Conservation (phyloP, 2,888 invertebrate genomes). For the Diplazon laetatorius region DNA sequence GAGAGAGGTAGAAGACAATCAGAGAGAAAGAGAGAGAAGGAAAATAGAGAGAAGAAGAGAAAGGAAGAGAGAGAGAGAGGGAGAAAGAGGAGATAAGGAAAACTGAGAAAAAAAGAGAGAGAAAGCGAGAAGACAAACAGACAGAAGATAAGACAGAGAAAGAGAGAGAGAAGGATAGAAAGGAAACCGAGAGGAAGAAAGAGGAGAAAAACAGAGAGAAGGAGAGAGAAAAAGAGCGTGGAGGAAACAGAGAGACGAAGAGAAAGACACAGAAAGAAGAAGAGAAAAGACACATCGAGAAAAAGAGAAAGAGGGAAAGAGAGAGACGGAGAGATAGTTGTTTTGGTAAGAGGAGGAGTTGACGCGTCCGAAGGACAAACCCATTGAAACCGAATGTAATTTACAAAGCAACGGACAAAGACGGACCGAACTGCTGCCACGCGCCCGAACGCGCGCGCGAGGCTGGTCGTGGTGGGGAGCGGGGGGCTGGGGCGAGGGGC, state of each 20-base stretch:
- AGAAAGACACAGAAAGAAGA: slow-evolving; percentile 39
- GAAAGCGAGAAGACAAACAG: too few species aligned
- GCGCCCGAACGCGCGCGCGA: slow-evolving; percentile 65
- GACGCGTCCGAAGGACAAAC: slow-evolving; percentile 67
- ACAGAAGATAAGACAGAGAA: too few species aligned
- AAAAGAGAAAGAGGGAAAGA: slow-evolving; percentile 36
- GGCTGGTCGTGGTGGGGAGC: too few species aligned
- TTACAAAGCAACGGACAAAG: slow-evolving; percentile 62
- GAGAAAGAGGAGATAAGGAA: too few species aligned
- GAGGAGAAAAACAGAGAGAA: not conserved
- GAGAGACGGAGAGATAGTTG: slow-evolving; percentile 31
- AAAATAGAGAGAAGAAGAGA: slow-evolving; percentile 40
- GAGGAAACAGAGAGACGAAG: slow-evolving; percentile 33
- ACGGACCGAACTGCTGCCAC: slow-evolving; percentile 65
- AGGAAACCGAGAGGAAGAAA: not conserved
- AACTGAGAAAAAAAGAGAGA: too few species aligned
- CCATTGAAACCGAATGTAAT: slow-evolving; percentile 69
- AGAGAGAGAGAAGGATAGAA: slow-evolving; percentile 27
- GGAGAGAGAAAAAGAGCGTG: not conserved
- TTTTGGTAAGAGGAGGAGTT: not conserved
- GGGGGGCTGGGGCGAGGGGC: not conserved
- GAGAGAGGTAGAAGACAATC: too few species aligned
- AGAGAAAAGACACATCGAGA: not conserved
- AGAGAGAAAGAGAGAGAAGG: slow-evolving; percentile 27
- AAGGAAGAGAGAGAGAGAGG: not conserved